Base-by-base conservation (phyloP, 2,888 invertebrate genomes). In the Criorhina ranunculi region DNA sequence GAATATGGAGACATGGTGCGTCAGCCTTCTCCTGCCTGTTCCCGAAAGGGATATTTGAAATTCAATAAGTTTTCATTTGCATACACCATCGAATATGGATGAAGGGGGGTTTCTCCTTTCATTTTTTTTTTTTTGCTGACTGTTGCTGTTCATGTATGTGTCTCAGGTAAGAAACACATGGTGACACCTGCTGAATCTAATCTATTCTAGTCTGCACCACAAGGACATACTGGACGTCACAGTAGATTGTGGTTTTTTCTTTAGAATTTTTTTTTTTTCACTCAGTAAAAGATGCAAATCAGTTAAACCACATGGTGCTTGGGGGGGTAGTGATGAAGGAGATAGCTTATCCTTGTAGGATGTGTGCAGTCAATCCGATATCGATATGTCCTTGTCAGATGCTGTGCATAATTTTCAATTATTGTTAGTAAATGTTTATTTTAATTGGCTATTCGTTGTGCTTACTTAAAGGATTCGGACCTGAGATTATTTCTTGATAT, bases 61-160 rank as follows among this genome's bases (percentile, higher is more conserved):
- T 77, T 77, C 77, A 77, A 77, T 77, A 69, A 77, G 60, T 40
- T 40, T 69, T 35, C 69, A 77, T 77, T 77, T 77, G 77, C 77
- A 77, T 77, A 69, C 24, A 24, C 53, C 60, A 60, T 77, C 53
- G 60, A 77, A 77, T 77, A 77, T 77, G 77, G 69, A 77, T 69
- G 77, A 77, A 53, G 44, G 15, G 44, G 15, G 59, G 51, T 46
- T 24, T 53, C 51, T 24, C 24, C 4, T 1, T 24, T 3, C n/a
- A n/a, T n/a, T 29, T 51, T 24, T 8, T 51, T 49, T 12, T 40
- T 24, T n/a, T 37, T 76, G 35, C 35, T 12, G 11, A 51, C 24
- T 59, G 35, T 49, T 29, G 40, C 17, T 33, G 29, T 70, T 24
- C 24, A 24, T 1, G 62, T 33, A 53, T 75, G 75, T 57, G 57